phyloP scores from a whole-genome alignment of 2,888 invertebrate genomes.

The Melipona beecheii region DNA sequence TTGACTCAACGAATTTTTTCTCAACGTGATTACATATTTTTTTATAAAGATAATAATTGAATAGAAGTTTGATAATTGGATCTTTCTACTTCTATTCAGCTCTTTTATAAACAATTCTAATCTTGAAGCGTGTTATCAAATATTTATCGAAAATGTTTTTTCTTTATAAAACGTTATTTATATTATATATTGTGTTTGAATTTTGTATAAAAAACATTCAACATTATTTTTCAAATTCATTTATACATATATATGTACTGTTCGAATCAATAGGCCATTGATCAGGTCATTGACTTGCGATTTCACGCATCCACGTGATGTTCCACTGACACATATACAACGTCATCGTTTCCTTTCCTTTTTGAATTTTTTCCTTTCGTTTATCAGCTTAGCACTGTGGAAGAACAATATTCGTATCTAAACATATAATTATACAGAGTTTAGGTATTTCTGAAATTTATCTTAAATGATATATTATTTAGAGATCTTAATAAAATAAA shows the following conservation, averaged over 20 bases:
- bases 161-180: not conserved
- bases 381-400: conserved; percentile 34
- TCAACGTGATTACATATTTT: conserved; percentile 3
- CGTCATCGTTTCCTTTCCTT: conserved; percentile 63
- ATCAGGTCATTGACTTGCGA: conserved; percentile 81
- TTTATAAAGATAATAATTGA: conserved; percentile 7
- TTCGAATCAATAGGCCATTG: conserved; percentile 68
- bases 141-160: not conserved
- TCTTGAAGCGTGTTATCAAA: not conserved
- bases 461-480: not conserved
- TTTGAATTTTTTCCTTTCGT: conserved; percentile 62
- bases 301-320: conserved; percentile 80
- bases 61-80: not conserved
- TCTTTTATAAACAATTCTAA: not conserved
- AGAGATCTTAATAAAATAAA: not conserved
- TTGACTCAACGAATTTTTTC: conserved; percentile 19
- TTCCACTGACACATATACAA: conserved; percentile 81
- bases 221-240: not conserved
- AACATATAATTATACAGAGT: not conserved
- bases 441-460: not conserved
- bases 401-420: conserved; percentile 2
- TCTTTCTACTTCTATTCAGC: not conserved
- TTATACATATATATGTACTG: conserved; percentile 22
- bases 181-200: not conserved
- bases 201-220: not conserved